Evolutionary conservation across 2,113 vertebrate genomes (phyloP).

Genomic region (Alces alces): DNA sequence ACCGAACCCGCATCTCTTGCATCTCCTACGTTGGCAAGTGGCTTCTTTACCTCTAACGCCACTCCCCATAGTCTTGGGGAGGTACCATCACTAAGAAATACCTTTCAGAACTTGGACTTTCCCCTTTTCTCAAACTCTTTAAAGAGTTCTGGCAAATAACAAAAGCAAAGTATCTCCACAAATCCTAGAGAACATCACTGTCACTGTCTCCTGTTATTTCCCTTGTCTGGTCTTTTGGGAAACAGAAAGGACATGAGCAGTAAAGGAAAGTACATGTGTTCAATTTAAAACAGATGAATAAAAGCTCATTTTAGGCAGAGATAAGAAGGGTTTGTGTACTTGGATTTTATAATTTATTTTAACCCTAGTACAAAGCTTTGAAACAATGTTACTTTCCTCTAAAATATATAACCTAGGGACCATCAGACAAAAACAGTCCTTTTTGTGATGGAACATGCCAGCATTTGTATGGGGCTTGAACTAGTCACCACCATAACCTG

Average conservation of each 20-base stretch:
- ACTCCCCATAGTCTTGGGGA: not conserved
- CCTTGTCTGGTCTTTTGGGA: not conserved
- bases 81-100: not conserved
- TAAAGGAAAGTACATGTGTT: not conserved
- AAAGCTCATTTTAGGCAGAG: not conserved
- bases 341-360: not conserved
- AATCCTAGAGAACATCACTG: not conserved
- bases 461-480: not conserved
- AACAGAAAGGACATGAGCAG: not conserved
- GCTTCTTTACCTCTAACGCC: not conserved
- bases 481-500: not conserved
- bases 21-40: not conserved
- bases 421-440: not conserved
- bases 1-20: not conserved
- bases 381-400: not conserved
- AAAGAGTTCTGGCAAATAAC: not conserved
- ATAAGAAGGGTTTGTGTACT: not conserved
- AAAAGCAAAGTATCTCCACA: not conserved
- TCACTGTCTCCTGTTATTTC: not conserved
- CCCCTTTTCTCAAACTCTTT: not conserved
- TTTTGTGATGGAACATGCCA: not conserved
- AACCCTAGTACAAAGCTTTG: not conserved
- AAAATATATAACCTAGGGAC: not conserved
- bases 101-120: not conserved
- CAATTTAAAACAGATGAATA: not conserved